Percentiles rank a stretch among this genome's conserved stretches.
These are phyloP conservation scores for Geopemphigus sp. DNA, from an alignment of 1,140 invertebrate species.

Conservation along the genomic window DNA sequence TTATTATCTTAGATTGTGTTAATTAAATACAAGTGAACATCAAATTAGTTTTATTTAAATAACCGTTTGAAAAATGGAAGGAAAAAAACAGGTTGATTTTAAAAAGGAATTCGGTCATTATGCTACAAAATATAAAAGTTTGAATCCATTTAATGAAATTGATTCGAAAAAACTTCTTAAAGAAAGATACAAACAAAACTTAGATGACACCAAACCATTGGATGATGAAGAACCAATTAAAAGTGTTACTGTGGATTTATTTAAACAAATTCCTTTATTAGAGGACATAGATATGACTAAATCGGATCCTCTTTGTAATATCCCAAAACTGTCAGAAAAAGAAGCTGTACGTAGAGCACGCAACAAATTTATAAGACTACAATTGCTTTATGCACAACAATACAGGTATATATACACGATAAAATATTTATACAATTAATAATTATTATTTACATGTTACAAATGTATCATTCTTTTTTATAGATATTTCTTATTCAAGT, in stretches of 20 bases:
- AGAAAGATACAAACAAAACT: slow-evolving; percentile 36
- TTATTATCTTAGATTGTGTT: too few relatives aligned
- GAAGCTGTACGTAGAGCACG: slow-evolving; percentile 43
- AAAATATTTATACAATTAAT: too few relatives aligned
- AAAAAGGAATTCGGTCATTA: slow-evolving; percentile 46
- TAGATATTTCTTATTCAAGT: slow-evolving; percentile 43
- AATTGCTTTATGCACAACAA: slow-evolving; percentile 44
- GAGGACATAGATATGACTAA: slow-evolving; percentile 36
- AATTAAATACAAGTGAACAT: too few relatives aligned
- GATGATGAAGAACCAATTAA: slow-evolving; percentile 28
- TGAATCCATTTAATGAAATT: slow-evolving; percentile 41
- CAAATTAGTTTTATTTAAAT: too few relatives aligned
- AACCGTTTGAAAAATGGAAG: slow-evolving; percentile 13
- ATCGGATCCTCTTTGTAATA: slow-evolving; percentile 36
- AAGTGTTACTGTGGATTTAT: slow-evolving; percentile 32
- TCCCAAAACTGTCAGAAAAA: slow-evolving; percentile 39
- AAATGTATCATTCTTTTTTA: not conserved
- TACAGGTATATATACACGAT: slow-evolving; percentile 28
- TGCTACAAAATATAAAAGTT: slow-evolving; percentile 42
- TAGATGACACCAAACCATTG: slow-evolving; percentile 25
- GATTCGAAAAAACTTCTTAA: slow-evolving; percentile 41
- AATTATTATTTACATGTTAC: too few relatives aligned
- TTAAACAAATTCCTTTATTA: slow-evolving; percentile 26
- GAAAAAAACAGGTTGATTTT: slow-evolving; percentile 41
- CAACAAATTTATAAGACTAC: slow-evolving; percentile 36